Conservation (phyloP, 2,113 vertebrate species). For the Myrmecophaga tridactyla region DNA sequence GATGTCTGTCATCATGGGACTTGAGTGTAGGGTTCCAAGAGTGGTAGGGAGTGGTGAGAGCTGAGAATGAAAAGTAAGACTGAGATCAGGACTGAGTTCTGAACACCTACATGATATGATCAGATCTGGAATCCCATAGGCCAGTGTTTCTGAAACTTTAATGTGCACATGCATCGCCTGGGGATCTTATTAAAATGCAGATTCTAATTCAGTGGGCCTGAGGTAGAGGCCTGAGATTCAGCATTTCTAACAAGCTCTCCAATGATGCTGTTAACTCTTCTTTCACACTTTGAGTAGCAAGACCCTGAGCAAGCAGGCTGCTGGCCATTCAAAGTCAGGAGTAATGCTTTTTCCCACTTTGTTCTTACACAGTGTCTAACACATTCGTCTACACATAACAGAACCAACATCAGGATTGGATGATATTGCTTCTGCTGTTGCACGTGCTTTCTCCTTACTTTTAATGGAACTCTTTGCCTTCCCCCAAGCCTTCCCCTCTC, state of each 20-base stretch:
- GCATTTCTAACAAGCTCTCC: constrained; percentile 34
- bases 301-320: constrained; percentile 28
- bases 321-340: constrained; percentile 3
- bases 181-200: constrained; percentile 19
- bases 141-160: background rate
- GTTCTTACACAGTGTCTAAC: background rate
- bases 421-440: background rate
- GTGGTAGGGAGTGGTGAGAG: background rate
- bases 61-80: background rate
- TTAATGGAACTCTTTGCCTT: background rate
- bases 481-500: background rate
- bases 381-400: background rate
- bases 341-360: constrained; percentile 6
- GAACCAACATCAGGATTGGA: background rate
- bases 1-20: background rate
- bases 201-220: constrained; percentile 38
- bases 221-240: background rate
- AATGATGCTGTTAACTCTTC: background rate
- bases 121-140: background rate
- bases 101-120: background rate
- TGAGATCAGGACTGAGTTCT: background rate
- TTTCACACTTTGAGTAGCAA: constrained; percentile 27
- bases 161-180: background rate
- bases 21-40: background rate
- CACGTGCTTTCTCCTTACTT: background rate